Evolutionary conservation across 2,888 invertebrate species (phyloP), one percentile per base, ranked within the genome.

Genomic region (Hymenopus coronatus): DNA sequence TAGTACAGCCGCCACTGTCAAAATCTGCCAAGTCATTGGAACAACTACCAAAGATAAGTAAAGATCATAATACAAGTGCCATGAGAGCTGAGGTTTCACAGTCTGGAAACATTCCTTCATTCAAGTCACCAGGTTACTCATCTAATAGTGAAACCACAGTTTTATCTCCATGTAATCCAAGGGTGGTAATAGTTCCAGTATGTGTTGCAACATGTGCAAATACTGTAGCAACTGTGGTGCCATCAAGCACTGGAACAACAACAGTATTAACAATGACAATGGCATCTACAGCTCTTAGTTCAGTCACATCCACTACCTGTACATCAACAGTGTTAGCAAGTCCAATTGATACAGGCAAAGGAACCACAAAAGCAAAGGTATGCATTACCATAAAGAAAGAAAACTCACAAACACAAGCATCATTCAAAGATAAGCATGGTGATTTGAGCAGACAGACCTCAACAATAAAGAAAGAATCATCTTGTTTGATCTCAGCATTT

Each of bases 171-270:
- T 83, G 83, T 84, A 88, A 46, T 88, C 83, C 89, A 28, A 86
- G 83, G 28, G 83, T 87, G 28, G 84, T 89, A 20, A 82, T 81
- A 33, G 25, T 85, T 20, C 84, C 88, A 54, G 89, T 85, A 46
- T 83, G 88, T 85, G 84, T 54, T 0, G 82, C 87, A 14, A 70
- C 84, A 28, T 84, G 70, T 87, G 84, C 85, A 20, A 28, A 85
- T 28, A 85, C 89, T 15, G 89, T 90, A 33, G 89, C 89, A 7
- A 89, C 88, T 27, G 87, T 85, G 30, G 85, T 90, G 82, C 88
- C 90, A 81, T 90, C 89, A 88, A 90, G 90, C 88, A 91, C 89
- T 88, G 88, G 84, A 70, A 90, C 90, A 82, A 90, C 90, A 46
- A 88, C 90, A 86, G 89, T 88, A 85, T 87, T 88, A 84, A 90